Evolutionary conservation across 2,888 invertebrate genomes (phyloP).

Genomic region (Nemotelus pantherinus): DNA sequence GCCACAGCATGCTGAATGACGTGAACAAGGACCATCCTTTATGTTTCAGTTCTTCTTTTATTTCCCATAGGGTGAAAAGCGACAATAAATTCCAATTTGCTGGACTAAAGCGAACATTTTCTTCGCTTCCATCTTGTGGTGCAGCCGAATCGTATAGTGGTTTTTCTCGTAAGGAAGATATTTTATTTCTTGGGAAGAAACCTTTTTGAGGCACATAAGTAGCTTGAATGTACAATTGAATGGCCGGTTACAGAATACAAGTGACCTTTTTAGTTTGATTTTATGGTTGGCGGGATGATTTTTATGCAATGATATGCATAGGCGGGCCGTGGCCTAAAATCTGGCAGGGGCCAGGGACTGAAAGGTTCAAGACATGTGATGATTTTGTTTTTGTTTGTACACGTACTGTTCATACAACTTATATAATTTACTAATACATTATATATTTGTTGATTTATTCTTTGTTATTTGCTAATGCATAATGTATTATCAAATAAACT

Average conservation of each 20-base stretch:
- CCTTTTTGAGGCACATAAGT: neutral
- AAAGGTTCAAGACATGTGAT: too few species aligned
- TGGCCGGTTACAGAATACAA: constrained; percentile 47
- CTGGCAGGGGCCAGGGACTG: too few species aligned
- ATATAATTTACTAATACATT: too few species aligned
- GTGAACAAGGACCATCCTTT: constrained; percentile 1
- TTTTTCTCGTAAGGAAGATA: neutral
- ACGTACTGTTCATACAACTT: too few species aligned
- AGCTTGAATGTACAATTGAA: constrained; percentile 41
- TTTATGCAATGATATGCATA: constrained; percentile 28
- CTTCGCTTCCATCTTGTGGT: constrained; percentile 14
- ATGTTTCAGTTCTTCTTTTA: neutral
- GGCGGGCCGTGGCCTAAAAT: too few species aligned
- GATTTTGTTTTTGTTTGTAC: too few species aligned
- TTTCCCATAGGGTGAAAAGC: neutral
- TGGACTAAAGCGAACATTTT: constrained; percentile 32
- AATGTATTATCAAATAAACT: too few species aligned
- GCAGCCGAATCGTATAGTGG: neutral
- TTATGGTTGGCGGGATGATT: constrained; percentile 42
- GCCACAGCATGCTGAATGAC: neutral
- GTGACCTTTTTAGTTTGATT: constrained; percentile 49
- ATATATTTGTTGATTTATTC: too few species aligned
- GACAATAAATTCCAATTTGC: constrained; percentile 41
- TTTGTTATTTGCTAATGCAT: too few species aligned
- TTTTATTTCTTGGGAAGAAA: constrained; percentile 15